Percentiles rank a stretch among this genome's conserved stretches.
Evolutionary conservation across 2,797 vertebrate genomes (phyloP).

Genomic region (Mareca strepera): DNA sequence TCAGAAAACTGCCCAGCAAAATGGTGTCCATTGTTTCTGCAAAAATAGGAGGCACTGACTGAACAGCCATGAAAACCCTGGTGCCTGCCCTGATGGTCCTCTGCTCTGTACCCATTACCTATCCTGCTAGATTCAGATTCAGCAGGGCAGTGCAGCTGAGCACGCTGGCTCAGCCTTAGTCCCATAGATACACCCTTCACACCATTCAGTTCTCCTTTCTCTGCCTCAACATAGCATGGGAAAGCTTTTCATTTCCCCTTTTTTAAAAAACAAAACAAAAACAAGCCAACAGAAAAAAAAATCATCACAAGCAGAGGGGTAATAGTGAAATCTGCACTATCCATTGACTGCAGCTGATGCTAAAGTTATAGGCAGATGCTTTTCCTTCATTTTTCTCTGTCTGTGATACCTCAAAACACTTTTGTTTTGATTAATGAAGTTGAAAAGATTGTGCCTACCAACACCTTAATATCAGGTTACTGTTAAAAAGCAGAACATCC

Average conservation of each 20-base stretch:
- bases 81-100: neutral
- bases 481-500: neutral
- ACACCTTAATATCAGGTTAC: neutral
- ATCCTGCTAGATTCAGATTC: accelerated
- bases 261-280: neutral
- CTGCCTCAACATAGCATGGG: neutral
- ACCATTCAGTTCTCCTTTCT: conserved; percentile 7
- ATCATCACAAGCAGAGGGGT: neutral
- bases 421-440: neutral
- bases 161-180: neutral
- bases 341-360: neutral
- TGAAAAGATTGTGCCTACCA: neutral
- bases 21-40: accelerated
- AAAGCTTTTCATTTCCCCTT: conserved; percentile 31
- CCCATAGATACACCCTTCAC: neutral
- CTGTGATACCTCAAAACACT: neutral
- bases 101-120: neutral
- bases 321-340: neutral
- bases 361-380: neutral
- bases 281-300: no score
- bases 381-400: neutral
- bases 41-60: neutral
- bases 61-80: accelerated
- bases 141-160: neutral
- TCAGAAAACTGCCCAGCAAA: neutral